Conservation (phyloP, 2,888 invertebrate genomes). For the Caenorhabditis macrosperma region DNA sequence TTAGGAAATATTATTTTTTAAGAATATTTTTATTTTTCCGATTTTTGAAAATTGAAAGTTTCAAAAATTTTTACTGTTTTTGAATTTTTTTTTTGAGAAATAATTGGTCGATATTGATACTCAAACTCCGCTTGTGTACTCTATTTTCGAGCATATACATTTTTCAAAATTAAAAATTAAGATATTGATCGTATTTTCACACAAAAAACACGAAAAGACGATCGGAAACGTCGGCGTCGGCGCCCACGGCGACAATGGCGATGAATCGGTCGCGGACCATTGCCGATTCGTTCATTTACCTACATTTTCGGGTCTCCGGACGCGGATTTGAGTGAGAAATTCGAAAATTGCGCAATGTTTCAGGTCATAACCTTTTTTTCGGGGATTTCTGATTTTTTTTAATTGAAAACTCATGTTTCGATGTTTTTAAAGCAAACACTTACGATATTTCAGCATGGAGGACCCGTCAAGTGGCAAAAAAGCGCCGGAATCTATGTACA, state of each 20-base stretch:
- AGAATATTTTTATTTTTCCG: no score
- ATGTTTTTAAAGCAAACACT: conserved; percentile 12
- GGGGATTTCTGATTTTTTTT: neutral
- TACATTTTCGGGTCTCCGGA: conserved; percentile 39
- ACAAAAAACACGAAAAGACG: conserved; percentile 21
- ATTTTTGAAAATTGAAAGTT: no score
- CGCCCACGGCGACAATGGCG: conserved; percentile 33
- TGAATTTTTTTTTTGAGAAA: no score
- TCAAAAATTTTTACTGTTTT: no score
- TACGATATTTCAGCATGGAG: conserved; percentile 33
- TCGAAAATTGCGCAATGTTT: conserved; percentile 13
- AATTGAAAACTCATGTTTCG: neutral
- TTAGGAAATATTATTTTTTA: no score
- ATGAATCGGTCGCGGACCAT: conserved; percentile 52
- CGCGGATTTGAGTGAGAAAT: neutral
- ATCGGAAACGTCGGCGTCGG: neutral
- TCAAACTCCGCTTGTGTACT: no score
- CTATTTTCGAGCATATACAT: no score
- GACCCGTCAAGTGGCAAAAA: conserved; percentile 25
- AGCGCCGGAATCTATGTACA: conserved; percentile 43
- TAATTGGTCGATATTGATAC: no score
- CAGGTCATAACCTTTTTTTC: no score
- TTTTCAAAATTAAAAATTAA: no score
- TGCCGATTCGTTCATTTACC: conserved; percentile 56
- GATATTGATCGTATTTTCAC: no score